Evolutionary conservation across 1,140 invertebrate species (phyloP).

Genomic region (Rhyzopertha dominica): DNA sequence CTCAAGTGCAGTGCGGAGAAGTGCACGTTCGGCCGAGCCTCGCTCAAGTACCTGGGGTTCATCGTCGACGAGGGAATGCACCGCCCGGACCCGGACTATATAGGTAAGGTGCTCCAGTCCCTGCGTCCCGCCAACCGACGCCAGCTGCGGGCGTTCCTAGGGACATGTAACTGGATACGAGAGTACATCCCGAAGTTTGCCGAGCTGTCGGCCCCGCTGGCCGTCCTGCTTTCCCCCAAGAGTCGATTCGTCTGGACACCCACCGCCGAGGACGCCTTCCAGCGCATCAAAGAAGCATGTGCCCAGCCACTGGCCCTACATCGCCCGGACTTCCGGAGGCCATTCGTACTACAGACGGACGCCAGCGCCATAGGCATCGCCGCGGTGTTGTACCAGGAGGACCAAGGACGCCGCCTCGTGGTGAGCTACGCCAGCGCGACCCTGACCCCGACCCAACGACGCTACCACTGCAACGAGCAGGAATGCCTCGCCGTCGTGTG

Average conservation of each 20-base stretch:
- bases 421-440: too few species aligned
- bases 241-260: not conserved
- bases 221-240: conserved; percentile 18
- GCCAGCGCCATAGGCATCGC: too few species aligned
- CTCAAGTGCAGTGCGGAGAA: conserved; percentile 5
- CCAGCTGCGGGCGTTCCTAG: conserved; percentile 26
- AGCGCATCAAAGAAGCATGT: too few species aligned
- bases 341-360: too few species aligned
- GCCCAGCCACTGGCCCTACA: too few species aligned
- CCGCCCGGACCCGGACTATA: not conserved
- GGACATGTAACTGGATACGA: conserved; percentile 26
- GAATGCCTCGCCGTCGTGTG: too few species aligned
- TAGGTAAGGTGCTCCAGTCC: not conserved
- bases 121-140: conserved; percentile 2
- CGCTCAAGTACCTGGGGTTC: conserved; percentile 12
- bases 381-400: too few species aligned
- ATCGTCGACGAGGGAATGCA: not conserved
- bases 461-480: too few species aligned
- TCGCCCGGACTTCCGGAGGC: too few species aligned
- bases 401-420: too few species aligned
- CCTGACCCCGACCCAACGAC: too few species aligned
- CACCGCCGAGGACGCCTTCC: conserved; percentile 1
- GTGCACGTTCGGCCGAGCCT: conserved; percentile 3
- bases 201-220: conserved; percentile 15
- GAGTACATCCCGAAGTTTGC: conserved; percentile 29